Evolutionary conservation across 2,888 invertebrate genomes (phyloP).

Genomic region (Agonopterix arenella): DNA sequence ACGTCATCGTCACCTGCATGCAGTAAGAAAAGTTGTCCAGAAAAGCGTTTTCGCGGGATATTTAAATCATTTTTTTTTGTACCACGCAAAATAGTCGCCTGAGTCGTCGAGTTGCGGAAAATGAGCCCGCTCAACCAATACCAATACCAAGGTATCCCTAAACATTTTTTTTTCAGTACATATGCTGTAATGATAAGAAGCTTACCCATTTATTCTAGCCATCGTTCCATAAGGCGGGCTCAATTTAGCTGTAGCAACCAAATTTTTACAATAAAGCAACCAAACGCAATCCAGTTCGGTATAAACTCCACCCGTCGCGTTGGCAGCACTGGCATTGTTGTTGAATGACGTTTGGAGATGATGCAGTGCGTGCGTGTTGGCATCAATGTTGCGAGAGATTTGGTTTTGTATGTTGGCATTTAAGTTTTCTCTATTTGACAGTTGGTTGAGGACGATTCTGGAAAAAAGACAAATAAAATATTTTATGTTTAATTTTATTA

Average conservation of each 20-base stretch:
- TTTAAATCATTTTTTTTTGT: too few relatives aligned
- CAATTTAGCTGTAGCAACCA: slow-evolving; percentile 69
- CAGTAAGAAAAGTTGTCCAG: too few relatives aligned
- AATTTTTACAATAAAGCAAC: slow-evolving; percentile 76
- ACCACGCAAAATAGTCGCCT: too few relatives aligned
- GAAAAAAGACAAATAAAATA: slow-evolving; percentile 11
- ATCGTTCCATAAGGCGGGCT: slow-evolving; percentile 74
- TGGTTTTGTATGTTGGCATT: slow-evolving; percentile 39
- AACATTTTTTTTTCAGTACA: too few relatives aligned
- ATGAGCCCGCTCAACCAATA: too few relatives aligned
- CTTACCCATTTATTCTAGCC: slow-evolving; percentile 78
- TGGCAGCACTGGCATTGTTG: slow-evolving; percentile 31
- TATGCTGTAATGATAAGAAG: too few relatives aligned
- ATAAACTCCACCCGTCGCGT: slow-evolving; percentile 22
- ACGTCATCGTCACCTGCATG: too few relatives aligned
- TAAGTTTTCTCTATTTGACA: slow-evolving; percentile 38
- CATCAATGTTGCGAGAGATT: slow-evolving; percentile 52
- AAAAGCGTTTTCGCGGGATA: too few relatives aligned
- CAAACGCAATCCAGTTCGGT: slow-evolving; percentile 77
- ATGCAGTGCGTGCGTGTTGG: slow-evolving; percentile 52
- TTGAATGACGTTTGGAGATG: slow-evolving; percentile 49
- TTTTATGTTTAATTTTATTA: too few relatives aligned
- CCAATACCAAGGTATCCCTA: too few relatives aligned
- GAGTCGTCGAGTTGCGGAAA: too few relatives aligned
- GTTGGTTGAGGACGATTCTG: slow-evolving; percentile 49